Evolutionary conservation across 2,113 vertebrate species (phyloP).

Genomic region (Hydrolagus affinis): DNA sequence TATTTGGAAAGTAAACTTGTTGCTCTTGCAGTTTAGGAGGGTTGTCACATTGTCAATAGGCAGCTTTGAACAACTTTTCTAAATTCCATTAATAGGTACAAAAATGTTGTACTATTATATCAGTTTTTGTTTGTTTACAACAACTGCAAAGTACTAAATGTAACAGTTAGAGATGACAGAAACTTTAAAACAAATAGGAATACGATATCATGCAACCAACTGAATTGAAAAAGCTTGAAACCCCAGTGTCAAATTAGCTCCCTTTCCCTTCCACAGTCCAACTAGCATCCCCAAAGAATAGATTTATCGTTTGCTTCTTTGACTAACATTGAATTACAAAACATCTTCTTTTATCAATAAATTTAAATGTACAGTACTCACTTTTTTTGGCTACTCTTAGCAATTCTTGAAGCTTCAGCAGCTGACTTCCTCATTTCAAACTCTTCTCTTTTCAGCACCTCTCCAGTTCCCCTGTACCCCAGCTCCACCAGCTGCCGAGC

Average conservation of each 20-base stretch:
- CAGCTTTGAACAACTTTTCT: no score
- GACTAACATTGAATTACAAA: not conserved
- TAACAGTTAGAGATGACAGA: not conserved
- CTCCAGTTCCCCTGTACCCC: conserved; percentile 59
- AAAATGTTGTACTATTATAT: not conserved
- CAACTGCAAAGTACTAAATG: not conserved
- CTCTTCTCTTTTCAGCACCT: conserved; percentile 63
- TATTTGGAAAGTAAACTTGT: not conserved
- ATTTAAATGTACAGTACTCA: conserved; percentile 52
- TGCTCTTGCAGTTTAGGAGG: not conserved
- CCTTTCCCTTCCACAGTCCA: not conserved
- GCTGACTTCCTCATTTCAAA: conserved; percentile 65
- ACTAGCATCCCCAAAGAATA: not conserved
- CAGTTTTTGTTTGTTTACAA: not conserved
- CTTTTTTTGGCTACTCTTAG: conserved; percentile 54
- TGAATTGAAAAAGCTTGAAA: not conserved
- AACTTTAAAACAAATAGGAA: no score
- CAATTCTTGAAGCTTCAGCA: conserved; percentile 51
- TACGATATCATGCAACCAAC: no score
- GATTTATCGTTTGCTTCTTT: not conserved
- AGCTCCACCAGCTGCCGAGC: conserved; percentile 69
- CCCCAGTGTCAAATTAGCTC: not conserved
- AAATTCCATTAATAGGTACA: not conserved
- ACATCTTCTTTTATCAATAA: not conserved
- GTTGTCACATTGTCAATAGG: no score